These are phyloP conservation scores for Pegoplata infirma DNA, from an alignment of 2,888 invertebrate genomes.

Conservation along the genomic window DNA sequence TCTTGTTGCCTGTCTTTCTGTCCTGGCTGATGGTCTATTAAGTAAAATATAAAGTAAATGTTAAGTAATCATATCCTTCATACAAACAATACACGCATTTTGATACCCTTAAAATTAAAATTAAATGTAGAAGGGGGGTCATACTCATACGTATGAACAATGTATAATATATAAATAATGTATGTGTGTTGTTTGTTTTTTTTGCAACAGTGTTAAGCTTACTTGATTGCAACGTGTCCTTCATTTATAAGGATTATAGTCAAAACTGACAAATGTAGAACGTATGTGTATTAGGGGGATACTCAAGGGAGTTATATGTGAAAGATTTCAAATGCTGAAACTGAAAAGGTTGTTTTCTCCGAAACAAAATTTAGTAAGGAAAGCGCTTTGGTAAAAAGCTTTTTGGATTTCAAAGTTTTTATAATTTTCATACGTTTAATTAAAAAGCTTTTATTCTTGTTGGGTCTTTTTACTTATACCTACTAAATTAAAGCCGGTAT, in stretches of 20 bases:
- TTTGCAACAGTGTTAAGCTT: slow-evolving; percentile 58
- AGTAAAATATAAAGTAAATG: slow-evolving; percentile 22
- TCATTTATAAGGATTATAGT: slow-evolving; percentile 62
- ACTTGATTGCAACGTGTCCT: slow-evolving; percentile 59
- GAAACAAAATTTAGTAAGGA: no score
- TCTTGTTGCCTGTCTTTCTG: not conserved
- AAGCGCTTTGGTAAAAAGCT: no score
- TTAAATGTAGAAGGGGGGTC: slow-evolving; percentile 3
- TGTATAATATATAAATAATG: no score
- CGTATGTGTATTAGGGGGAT: not conserved
- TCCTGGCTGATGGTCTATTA: not conserved
- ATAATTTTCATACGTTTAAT: no score
- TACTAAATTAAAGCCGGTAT: no score
- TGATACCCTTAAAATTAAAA: slow-evolving; percentile 39
- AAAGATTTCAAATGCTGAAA: no score
- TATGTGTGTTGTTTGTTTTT: no score
- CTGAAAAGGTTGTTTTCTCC: no score
- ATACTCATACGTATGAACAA: slow-evolving; percentile 4
- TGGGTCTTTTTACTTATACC: no score
- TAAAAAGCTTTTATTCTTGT: no score
- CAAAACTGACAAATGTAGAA: slow-evolving; percentile 7
- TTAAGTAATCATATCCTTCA: slow-evolving; percentile 42
- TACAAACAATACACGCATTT: slow-evolving; percentile 38
- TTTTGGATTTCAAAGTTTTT: no score
- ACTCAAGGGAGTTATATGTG: no score